These are phyloP conservation scores for Saguinus midas DNA, from an alignment of 2,113 vertebrate genomes.

Conservation along the genomic window DNA sequence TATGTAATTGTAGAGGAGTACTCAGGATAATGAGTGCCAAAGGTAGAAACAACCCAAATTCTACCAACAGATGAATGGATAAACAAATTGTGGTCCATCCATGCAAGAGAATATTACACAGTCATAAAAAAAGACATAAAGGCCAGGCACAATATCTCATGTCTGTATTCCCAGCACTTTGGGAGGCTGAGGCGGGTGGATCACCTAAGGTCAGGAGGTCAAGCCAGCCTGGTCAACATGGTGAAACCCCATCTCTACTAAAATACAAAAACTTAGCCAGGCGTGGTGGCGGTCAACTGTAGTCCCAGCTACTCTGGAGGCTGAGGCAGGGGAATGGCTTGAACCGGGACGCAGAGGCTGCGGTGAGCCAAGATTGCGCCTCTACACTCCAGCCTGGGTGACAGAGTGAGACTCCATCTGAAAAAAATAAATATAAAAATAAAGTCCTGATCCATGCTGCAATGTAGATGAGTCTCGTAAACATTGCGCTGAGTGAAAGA, in stretches of 20 bases:
- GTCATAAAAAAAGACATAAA: not conserved
- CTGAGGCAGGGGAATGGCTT: too few species aligned
- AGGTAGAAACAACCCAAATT: not conserved
- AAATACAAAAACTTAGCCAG: too few species aligned
- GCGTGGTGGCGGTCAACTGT: too few species aligned
- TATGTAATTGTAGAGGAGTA: too few species aligned
- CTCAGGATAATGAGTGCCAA: not conserved
- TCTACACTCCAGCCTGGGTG: too few species aligned
- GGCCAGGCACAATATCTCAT: too few species aligned
- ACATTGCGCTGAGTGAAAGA: not conserved
- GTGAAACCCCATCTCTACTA: not conserved
- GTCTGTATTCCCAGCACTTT: too few species aligned
- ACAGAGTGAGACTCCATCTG: too few species aligned
- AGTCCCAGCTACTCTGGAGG: too few species aligned
- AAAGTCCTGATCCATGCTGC: not conserved
- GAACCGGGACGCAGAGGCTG: too few species aligned
- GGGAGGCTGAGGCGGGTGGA: not conserved
- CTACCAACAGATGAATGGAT: not conserved
- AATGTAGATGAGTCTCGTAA: not conserved
- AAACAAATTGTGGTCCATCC: not conserved
- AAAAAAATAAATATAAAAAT: too few species aligned
- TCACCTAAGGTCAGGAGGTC: not conserved
- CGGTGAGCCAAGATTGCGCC: too few species aligned
- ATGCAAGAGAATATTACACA: not conserved
- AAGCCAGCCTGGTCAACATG: not conserved